Base-by-base conservation (phyloP, 2,888 invertebrate species). In the Cerceris rybyensis region DNA sequence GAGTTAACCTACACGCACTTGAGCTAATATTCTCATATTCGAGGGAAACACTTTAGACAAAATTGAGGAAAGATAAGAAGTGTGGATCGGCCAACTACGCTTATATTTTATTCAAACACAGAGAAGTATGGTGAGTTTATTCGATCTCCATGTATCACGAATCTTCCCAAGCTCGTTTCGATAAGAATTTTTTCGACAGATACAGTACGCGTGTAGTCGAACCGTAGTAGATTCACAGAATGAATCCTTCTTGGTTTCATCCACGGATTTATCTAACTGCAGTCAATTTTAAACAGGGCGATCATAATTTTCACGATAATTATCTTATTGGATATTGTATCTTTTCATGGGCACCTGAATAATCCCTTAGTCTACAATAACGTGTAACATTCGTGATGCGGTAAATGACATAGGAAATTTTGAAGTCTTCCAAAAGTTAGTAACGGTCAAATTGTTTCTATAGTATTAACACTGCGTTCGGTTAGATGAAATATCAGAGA, bases 21-120 rank as follows among this genome's bases (percentile, higher is more conserved):
- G 78, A 78, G 59, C 54, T 70, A 81, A 81, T 57, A 83, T 68
- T 66, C 68, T 9, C 16, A 42, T n/a, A 9, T 49, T 42, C 42
- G 13, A n/a, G 43, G 49, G 39, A 52, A 39, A 64, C 60, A 39
- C 59, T 80, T 69, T 70, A 52, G 43, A 57, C 63, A 17, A 68
- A 65, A 39, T 70, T 74, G 52, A 46, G 28, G 52, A 16, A 52
- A 75, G 80, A 82, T 75, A 80, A 80, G 54, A 17, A 54, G 42
- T 9, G 49, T 9, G 49, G 55, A 59, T 60, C 55, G 60, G 54
- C 46, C 14, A 63, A 52, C 57, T 39, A 59, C 63, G 61, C 39
- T 7, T 55, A 59, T 49, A 43, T 68, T 72, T 71, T 57, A 55
- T 71, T 60, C 50, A 17, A 64, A 70, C 67, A 67, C 13, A 17